Base-by-base conservation (phyloP, 2,888 invertebrate genomes). In the Cerastoderma edule region DNA sequence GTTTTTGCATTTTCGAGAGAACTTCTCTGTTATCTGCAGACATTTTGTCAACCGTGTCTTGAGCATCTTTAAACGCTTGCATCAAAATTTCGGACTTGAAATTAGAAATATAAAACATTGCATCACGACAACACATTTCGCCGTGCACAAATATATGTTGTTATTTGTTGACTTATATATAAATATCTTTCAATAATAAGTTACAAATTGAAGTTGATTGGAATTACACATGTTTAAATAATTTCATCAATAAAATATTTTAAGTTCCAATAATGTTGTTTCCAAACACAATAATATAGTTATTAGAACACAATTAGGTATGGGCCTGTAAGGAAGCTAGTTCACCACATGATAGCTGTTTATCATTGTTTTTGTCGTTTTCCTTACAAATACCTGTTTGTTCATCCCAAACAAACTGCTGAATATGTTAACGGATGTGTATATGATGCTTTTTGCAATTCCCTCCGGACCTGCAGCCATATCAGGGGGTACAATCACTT, bases 321-420 rank as follows among this genome's bases (percentile, higher is more conserved):
- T 16, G 39, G 8, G 39, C 39, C 39, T 10, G n/a, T n/a, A 10
- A 39, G 10, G 10, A 10, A 39, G 39, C 39, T 39, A 39, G 8
- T 10, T 39, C 39, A 10, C 8, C 39, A 39, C 39, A 10, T 8
- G 16, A 39, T 16, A 39, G 16, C 39, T n/a, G n/a, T n/a, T n/a
- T n/a, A n/a, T n/a, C n/a, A n/a, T n/a, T n/a, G n/a, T n/a, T n/a
- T n/a, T n/a, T n/a, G 39, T 39, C 39, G 39, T 10, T 10, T 39
- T 39, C 8, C 39, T 8, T 39, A 39, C 10, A 39, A 39, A 39
- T 24, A 53, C 66, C 33, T 72, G 67, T 33, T 67, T 74, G 48
- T 68, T 50, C 13, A 54, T 27, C 19, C 54, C 67, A 48, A 74
- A 74, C 8, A 74, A 53, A 24, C 64, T 65, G 16, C 50, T 53